Base-by-base conservation (phyloP, 2,797 vertebrate genomes). In the Astyanax mexicanus region DNA sequence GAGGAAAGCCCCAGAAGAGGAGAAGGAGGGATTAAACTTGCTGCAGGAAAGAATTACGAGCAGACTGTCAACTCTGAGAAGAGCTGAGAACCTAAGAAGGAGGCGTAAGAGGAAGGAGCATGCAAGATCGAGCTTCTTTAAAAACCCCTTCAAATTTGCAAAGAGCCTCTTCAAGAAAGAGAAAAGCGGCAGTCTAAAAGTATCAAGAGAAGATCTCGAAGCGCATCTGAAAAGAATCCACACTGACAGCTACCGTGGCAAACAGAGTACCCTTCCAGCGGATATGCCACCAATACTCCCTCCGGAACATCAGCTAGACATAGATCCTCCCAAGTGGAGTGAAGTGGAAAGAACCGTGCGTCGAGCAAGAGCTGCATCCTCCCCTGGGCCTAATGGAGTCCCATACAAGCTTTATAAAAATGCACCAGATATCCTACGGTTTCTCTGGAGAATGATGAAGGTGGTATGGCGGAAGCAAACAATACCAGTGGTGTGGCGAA, bases 181-280 rank as follows among this genome's bases (percentile, higher is more conserved):
- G 25, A 35, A 13, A n/a, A n/a, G n/a, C n/a, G n/a, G n/a, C n/a
- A n/a, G n/a, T n/a, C n/a, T 32, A 29, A 69, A 68, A 38, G 11
- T 32, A 38, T 9, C 29, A 8, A 13, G 17, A 25, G 55, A 38
- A 19, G 29, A 69, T n/a, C 47, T 52, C 13, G 47, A 54, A 51
- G 47, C 19, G 10, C 21, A 52, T 47, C 67, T 51, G 29, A 67
- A 45, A n/a, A 54, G 21, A 1, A 69, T 4, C 29, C 38, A 51
- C 15, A 45, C 67, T 54, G 47, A 54, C 45, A 52, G 37, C 47
- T 67, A 37, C n/a, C 42, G 29, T 15, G 21, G 47, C 27, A 47
- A 73, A 42, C 64, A 64, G 79, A 87, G 29, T 86, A 77, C 65
- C 78, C 72, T 81, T 74, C 68, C 82, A 87, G 79, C 83, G 80